Evolutionary conservation across 2,797 vertebrate genomes (phyloP).

Genomic region (Potorous gilbertii): DNA sequence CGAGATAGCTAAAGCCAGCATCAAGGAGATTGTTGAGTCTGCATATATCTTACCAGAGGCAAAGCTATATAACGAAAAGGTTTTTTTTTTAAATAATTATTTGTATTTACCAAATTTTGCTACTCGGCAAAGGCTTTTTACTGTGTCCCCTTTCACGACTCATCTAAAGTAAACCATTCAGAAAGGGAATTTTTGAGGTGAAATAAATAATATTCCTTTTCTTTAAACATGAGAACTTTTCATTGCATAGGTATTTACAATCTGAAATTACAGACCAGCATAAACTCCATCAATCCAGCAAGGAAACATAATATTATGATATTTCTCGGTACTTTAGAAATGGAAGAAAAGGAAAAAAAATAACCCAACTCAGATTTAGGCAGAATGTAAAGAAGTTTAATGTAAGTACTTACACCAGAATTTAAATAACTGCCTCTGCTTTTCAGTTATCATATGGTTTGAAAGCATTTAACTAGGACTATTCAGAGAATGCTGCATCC

Average conservation of each 20-base stretch:
- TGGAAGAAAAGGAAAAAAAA: not conserved
- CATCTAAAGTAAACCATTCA: not conserved
- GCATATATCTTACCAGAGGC: not conserved
- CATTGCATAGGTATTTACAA: not conserved
- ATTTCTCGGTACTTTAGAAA: constrained; percentile 15
- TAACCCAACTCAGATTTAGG: not conserved
- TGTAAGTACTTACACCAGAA: not conserved
- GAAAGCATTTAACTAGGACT: constrained; percentile 2
- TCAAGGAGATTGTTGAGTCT: not conserved
- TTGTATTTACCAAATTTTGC: not conserved
- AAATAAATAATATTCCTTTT: not conserved
- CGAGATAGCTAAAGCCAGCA: not conserved
- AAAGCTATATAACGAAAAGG: rapidly evolving
- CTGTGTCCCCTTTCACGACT: not conserved
- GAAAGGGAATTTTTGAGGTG: rapidly evolving
- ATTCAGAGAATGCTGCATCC: constrained; percentile 30
- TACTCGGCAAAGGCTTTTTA: not conserved
- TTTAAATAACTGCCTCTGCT: not conserved
- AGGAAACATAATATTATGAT: not conserved
- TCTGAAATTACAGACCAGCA: not conserved
- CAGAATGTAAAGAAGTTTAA: not conserved
- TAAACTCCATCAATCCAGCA: not conserved
- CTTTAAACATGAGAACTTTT: not conserved
- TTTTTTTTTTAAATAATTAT: not conserved
- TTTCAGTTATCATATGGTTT: constrained; percentile 9